Evolutionary conservation across 2,888 invertebrate genomes (phyloP).

Genomic region (Hecatera dysodea): DNA sequence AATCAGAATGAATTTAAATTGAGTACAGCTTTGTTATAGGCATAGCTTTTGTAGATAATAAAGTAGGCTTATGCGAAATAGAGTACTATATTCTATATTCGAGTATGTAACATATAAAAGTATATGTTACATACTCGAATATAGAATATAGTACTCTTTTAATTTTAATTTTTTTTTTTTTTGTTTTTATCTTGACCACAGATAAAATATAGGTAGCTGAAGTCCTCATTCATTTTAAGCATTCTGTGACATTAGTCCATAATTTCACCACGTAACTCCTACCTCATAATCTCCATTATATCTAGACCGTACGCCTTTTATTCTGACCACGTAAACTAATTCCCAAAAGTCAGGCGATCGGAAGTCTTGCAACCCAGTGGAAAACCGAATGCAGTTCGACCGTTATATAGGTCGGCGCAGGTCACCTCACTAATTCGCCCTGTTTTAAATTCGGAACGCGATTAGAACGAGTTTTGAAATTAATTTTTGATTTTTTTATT

Average conservation of each 20-base stretch:
- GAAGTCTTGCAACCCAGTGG: slow-evolving; percentile 41
- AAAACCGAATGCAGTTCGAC: slow-evolving; percentile 50
- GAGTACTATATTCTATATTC: too few relatives aligned
- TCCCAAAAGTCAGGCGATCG: slow-evolving; percentile 36
- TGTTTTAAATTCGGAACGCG: slow-evolving; percentile 64
- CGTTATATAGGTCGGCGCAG: slow-evolving; percentile 62
- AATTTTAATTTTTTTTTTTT: too few relatives aligned
- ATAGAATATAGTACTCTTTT: too few relatives aligned
- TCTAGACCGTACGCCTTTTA: background rate
- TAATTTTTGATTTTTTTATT: slow-evolving; percentile 39
- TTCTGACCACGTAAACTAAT: slow-evolving; percentile 40
- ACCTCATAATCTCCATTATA: slow-evolving; percentile 3
- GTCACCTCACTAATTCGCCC: slow-evolving; percentile 53
- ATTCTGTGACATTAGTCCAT: background rate
- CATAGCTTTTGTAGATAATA: background rate
- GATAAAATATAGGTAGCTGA: too few relatives aligned
- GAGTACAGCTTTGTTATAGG: too few relatives aligned
- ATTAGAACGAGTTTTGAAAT: slow-evolving; percentile 57
- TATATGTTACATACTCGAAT: too few relatives aligned
- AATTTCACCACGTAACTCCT: background rate
- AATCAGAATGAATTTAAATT: background rate
- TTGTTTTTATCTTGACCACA: too few relatives aligned
- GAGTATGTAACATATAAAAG: too few relatives aligned
- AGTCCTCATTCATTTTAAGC: background rate
- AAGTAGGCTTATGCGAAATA: too few relatives aligned